Base-by-base conservation (phyloP, 2,888 invertebrate species). In the Eupithecia pulchellata region DNA sequence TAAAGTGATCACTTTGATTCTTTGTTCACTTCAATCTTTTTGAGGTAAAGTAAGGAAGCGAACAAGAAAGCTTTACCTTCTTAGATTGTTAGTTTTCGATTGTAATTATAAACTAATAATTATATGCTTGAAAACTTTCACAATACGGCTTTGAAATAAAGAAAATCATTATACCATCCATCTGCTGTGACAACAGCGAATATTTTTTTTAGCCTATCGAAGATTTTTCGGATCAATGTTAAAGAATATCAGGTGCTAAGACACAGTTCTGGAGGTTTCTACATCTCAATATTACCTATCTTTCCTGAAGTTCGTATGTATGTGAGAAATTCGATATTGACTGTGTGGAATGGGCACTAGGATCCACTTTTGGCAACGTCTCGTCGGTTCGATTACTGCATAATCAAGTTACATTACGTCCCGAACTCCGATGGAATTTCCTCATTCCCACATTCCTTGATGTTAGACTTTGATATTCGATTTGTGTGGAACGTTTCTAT, bases 341-440 rank as follows among this genome's bases (percentile, higher is more conserved):
- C 55, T 29, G 72, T 73, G 66, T 73, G 69, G 65, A 72, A 68
- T 61, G 34, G 64, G 68, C 72, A 64, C 73, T 74, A 72, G 64
- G 55, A 75, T 65, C 71, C 75, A 72, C 75, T 76, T 78, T 77
- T 78, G 78, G 79, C 77, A 73, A 77, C 78, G 78, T 73, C 79
- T 71, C 69, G 73, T 57, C 71, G 77, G 77, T 80, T 82, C 79
- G 78, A 81, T 84, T 79, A 78, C 78, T 73, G 78, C 65, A 78
- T 83, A 79, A 82, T 82, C 77, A 78, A 75, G 72, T 79, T 76
- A 79, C 78, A 82, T 80, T 81, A 74, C 77, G 77, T 78, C 61
- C 74, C 79, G 77, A 79, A 76, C 78, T 78, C 72, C 66, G 73
- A 72, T 75, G 74, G 74, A 79, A 79, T 79, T 78, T 79, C 78